A percentile compares a stretch with the other conserved stretches of the same genome.
Conservation (phyloP, 2,797 vertebrate genomes). For the Poecilia picta region DNA sequence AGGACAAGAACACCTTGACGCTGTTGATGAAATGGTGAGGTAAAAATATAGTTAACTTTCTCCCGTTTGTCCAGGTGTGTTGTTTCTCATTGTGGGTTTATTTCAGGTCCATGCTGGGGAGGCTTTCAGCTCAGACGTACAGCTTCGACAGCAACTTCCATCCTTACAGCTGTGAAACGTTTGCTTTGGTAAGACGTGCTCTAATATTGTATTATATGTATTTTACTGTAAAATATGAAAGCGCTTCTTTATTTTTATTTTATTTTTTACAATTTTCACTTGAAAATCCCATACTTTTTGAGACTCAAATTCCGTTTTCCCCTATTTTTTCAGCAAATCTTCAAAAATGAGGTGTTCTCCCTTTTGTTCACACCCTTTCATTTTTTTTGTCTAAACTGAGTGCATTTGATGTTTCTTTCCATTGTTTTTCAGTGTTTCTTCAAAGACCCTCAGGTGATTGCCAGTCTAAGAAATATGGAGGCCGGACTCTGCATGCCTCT, state of each 20-base stretch:
- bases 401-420: not conserved
- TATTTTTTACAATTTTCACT: not conserved
- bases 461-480: slow-evolving; percentile 56
- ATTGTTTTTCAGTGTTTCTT: slow-evolving; percentile 70
- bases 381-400: not conserved
- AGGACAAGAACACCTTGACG: slow-evolving; percentile 51
- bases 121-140: slow-evolving; percentile 84
- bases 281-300: not conserved
- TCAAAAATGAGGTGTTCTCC: not conserved
- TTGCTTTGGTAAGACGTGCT: slow-evolving; percentile 79
- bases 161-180: slow-evolving; percentile 81
- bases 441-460: slow-evolving; percentile 65
- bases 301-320: not conserved
- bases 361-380: not conserved
- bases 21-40: slow-evolving; percentile 79
- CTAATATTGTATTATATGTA: not conserved
- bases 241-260: not conserved
- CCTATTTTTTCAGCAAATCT: not conserved
- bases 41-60: not conserved
- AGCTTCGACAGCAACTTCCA: slow-evolving; percentile 88
- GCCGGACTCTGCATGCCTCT: slow-evolving; percentile 48
- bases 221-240: not conserved
- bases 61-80: not conserved
- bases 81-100: not conserved
- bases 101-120: slow-evolving; percentile 90